phyloP scores from a whole-genome alignment of 2,797 vertebrate species.

The Myotis daubentonii region DNA sequence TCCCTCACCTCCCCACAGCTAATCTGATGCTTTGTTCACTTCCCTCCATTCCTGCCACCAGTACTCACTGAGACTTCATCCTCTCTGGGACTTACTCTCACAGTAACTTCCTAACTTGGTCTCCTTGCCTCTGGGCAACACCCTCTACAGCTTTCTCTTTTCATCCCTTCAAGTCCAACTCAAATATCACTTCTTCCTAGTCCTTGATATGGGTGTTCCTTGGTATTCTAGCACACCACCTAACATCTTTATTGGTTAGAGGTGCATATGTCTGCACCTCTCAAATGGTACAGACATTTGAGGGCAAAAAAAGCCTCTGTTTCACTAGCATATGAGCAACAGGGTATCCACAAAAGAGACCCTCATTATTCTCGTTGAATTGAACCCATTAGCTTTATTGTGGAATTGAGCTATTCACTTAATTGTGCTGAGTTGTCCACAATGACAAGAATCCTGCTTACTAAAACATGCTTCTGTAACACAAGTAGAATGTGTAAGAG shows the following conservation, averaged over 20 bases:
- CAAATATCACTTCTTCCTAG: not conserved
- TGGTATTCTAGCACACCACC: not conserved
- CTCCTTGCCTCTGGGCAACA: not conserved
- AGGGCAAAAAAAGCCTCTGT: not conserved
- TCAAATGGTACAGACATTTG: not conserved
- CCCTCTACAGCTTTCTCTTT: not conserved
- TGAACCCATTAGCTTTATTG: not conserved
- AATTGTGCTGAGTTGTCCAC: not conserved
- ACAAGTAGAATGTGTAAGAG: not conserved
- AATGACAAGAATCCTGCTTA: slow-evolving; percentile 18
- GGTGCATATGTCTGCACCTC: not conserved
- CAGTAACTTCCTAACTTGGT: not conserved
- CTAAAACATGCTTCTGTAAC: not conserved
- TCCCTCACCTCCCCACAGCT: not conserved
- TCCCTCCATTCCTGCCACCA: not conserved
- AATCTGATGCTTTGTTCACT: not conserved
- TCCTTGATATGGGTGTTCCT: not conserved
- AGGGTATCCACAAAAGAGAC: not conserved
- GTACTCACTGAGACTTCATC: not conserved
- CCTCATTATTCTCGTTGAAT: not conserved
- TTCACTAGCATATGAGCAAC: not conserved
- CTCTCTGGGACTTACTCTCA: not conserved
- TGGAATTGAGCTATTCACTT: not conserved
- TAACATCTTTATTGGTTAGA: not conserved
- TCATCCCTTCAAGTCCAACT: not conserved